A percentile compares a stretch with the other conserved stretches of the same genome.
phyloP scores from a whole-genome alignment of 2,888 invertebrate species.

The Gastrophysa polygoni region DNA sequence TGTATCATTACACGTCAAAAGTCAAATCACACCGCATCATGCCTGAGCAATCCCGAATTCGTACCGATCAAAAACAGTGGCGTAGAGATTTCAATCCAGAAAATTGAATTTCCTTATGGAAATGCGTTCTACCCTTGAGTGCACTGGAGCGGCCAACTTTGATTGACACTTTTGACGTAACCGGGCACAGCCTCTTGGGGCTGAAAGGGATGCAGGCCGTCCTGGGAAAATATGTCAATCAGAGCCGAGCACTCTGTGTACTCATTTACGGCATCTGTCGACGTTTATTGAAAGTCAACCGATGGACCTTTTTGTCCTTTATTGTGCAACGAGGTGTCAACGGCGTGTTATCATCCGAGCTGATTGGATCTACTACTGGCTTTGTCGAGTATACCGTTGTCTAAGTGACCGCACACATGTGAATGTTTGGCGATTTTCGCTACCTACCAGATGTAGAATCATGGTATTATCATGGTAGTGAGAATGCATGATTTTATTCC shows the following conservation, averaged over 20 bases:
- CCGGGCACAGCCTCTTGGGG: constrained; percentile 43
- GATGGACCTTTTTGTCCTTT: constrained; percentile 38
- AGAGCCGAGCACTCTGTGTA: constrained; percentile 48
- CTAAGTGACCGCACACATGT: neutral
- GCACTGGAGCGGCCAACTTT: constrained; percentile 13
- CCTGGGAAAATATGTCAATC: constrained; percentile 57
- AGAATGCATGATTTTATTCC: too few relatives aligned
- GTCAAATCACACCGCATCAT: too few relatives aligned
- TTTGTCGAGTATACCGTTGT: neutral
- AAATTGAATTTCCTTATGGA: neutral
- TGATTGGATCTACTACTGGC: constrained; percentile 29
- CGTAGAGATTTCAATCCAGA: too few relatives aligned
- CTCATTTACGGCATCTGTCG: constrained; percentile 54
- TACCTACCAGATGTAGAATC: too few relatives aligned
- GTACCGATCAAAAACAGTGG: too few relatives aligned
- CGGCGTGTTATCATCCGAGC: constrained; percentile 42
- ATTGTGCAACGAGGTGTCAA: constrained; percentile 48
- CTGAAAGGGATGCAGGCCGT: constrained; percentile 42
- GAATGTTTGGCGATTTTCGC: too few relatives aligned
- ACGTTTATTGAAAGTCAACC: constrained; percentile 47
- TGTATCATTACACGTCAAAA: too few relatives aligned
- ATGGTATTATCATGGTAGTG: too few relatives aligned
- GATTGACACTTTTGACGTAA: constrained; percentile 24
- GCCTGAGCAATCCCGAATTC: too few relatives aligned
- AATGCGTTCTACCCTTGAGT: neutral